phyloP scores from a whole-genome alignment of 2,888 invertebrate species.

The Drosophila nigritarsus region DNA sequence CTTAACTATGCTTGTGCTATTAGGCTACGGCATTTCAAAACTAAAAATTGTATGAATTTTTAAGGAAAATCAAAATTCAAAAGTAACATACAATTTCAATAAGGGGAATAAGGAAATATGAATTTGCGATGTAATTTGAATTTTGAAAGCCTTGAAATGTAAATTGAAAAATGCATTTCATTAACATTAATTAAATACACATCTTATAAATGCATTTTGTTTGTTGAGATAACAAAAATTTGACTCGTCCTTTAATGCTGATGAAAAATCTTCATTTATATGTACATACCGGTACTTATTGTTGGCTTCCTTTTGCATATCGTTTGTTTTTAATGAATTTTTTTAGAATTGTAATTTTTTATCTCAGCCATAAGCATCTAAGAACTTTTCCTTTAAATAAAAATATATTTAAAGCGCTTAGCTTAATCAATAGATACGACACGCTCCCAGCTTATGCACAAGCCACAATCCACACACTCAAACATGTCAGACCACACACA shows the following conservation, averaged over 20 bases:
- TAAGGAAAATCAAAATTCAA: not conserved
- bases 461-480: constrained; percentile 14
- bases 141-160: too few relatives aligned
- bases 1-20: not conserved
- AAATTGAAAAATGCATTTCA: not conserved
- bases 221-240: not conserved
- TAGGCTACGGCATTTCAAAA: not conserved
- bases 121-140: not conserved
- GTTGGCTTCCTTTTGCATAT: not conserved
- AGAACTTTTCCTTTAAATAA: constrained; percentile 46
- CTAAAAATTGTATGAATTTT: not conserved
- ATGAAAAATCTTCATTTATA: not conserved
- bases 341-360: not conserved
- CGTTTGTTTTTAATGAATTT: not conserved
- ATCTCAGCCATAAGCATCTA: not conserved
- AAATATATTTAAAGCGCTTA: constrained; percentile 37
- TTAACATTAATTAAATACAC: not conserved
- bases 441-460: constrained; percentile 33
- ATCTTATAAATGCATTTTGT: not conserved
- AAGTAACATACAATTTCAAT: not conserved
- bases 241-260: not conserved
- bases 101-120: not conserved
- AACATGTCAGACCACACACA: constrained; percentile 1
- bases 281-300: not conserved
- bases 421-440: constrained; percentile 62